Conservation (phyloP, 2,888 invertebrate species). For the Lasiommata megera region DNA sequence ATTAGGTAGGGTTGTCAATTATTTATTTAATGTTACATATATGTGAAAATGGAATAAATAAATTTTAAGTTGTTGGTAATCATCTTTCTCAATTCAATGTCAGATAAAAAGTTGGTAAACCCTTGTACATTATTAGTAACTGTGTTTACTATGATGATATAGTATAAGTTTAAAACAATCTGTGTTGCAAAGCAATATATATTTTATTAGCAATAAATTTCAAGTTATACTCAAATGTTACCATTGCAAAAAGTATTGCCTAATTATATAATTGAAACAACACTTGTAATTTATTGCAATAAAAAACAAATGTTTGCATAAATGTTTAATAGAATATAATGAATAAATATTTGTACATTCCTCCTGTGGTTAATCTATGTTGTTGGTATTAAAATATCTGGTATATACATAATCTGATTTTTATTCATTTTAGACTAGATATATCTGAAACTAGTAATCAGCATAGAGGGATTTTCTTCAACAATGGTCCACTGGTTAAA, state of each 20-base stretch:
- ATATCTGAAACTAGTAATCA: too few relatives aligned
- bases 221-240: background rate
- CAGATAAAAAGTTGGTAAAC: too few relatives aligned
- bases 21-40: too few relatives aligned
- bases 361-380: slow-evolving; percentile 54
- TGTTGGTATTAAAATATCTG: slow-evolving; percentile 64
- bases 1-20: too few relatives aligned
- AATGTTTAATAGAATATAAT: background rate
- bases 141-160: too few relatives aligned
- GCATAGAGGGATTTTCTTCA: too few relatives aligned
- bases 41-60: too few relatives aligned
- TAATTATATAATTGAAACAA: background rate
- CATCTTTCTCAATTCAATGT: too few relatives aligned
- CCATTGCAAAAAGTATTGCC: slow-evolving; percentile 1
- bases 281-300: background rate
- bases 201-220: background rate
- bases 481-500: too few relatives aligned
- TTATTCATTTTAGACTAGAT: slow-evolving; percentile 34
- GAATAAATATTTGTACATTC: slow-evolving; percentile 56
- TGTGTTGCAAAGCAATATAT: background rate
- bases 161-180: background rate
- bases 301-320: background rate
- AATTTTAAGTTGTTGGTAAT: too few relatives aligned
- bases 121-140: too few relatives aligned
- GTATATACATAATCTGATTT: slow-evolving; percentile 41